phyloP scores from a whole-genome alignment of 2,797 vertebrate species.

The Rhinatrema bivittatum region DNA sequence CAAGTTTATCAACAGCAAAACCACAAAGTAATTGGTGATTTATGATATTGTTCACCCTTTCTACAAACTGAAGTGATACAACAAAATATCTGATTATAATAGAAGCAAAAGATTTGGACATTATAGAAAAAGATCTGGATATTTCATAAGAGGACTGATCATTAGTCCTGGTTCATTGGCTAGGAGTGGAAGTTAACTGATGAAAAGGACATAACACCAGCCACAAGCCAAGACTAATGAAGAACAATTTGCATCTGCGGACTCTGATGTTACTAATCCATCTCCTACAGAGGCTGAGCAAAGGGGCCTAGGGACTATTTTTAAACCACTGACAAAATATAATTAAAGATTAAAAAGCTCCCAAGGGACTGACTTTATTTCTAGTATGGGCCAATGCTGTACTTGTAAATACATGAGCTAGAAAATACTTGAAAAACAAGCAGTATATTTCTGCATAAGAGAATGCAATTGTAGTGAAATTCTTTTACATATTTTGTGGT shows the following conservation, averaged over 20 bases:
- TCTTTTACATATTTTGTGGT: too few species aligned
- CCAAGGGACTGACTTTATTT: constrained; percentile 30
- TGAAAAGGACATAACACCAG: constrained; percentile 38
- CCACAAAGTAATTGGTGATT: too few species aligned
- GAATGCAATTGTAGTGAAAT: too few species aligned
- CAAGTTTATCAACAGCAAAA: too few species aligned
- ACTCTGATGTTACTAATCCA: constrained; percentile 46
- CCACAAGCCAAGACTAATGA: constrained; percentile 49
- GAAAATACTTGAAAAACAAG: too few species aligned
- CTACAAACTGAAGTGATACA: too few species aligned
- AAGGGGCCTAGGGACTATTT: constrained; percentile 37
- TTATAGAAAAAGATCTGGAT: constrained; percentile 16
- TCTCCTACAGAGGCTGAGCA: constrained; percentile 38
- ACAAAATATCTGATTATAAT: too few species aligned
- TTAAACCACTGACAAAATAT: constrained; percentile 34
- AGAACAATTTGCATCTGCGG: constrained; percentile 39
- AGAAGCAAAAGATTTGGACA: constrained; percentile 28
- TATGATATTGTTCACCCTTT: too few species aligned
- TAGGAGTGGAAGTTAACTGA: constrained; percentile 32
- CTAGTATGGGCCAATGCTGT: constrained; percentile 18
- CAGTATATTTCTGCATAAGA: too few species aligned
- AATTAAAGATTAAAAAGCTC: constrained; percentile 35
- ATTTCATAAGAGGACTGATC: constrained; percentile 40
- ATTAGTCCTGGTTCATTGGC: constrained; percentile 49
- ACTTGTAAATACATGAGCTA: constrained; percentile 24